These are phyloP conservation scores for Stegophylla sp. DNA, from an alignment of 2,888 invertebrate genomes.

Conservation along the genomic window DNA sequence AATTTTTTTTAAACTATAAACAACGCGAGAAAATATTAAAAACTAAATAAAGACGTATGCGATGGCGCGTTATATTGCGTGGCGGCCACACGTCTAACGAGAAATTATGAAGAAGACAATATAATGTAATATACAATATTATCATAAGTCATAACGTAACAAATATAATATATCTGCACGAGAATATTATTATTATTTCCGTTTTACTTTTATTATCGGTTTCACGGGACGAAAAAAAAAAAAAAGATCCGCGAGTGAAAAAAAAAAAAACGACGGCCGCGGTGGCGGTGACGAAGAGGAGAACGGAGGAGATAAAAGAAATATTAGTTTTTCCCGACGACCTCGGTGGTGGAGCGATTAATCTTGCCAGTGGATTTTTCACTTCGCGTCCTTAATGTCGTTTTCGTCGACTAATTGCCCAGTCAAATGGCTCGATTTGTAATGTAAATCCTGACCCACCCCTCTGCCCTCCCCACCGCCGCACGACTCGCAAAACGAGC, in stretches of 20 bases:
- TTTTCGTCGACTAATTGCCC: constrained; percentile 58
- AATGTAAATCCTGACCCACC: constrained; percentile 48
- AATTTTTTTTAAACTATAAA: no score
- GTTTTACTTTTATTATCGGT: background rate
- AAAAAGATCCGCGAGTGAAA: background rate
- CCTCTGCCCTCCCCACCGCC: background rate
- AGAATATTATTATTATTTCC: background rate
- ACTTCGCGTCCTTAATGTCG: constrained; percentile 50
- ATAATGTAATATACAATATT: no score
- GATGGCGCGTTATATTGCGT: no score
- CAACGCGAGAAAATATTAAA: no score
- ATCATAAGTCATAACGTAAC: background rate
- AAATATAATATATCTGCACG: background rate
- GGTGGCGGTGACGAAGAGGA: no score
- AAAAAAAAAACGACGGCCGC: background rate
- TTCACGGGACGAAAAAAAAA: background rate
- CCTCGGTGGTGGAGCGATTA: constrained; percentile 40
- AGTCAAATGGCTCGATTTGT: constrained; percentile 56
- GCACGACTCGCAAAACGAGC: constrained; percentile 29
- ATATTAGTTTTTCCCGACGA: constrained; percentile 43
- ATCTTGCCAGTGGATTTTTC: constrained; percentile 50
- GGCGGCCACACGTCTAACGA: background rate
- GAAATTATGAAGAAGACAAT: background rate
- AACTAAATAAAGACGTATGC: no score
- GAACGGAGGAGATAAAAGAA: constrained; percentile 26